These are phyloP conservation scores for Acanthosepion esculentum DNA, from an alignment of 2,888 invertebrate species.

Conservation along the genomic window DNA sequence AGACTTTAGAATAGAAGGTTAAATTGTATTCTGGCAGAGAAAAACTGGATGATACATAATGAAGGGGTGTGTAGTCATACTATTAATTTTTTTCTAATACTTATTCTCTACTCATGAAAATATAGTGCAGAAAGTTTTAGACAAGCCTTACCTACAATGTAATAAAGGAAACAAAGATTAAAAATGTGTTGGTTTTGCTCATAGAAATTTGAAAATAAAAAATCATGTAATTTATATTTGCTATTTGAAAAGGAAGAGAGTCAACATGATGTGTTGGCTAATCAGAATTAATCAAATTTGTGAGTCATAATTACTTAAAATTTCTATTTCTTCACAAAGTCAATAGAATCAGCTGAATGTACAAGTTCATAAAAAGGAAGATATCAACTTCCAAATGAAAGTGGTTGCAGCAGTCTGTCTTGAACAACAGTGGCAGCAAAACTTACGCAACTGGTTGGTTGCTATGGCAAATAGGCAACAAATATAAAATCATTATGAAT, in stretches of 20 bases:
- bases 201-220: not conserved
- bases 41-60: too few relatives aligned
- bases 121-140: not conserved
- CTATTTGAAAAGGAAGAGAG: not conserved
- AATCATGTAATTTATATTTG: not conserved
- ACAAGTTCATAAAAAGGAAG: not conserved
- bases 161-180: not conserved
- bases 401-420: not conserved
- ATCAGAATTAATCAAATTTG: not conserved
- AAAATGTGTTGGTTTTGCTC: not conserved
- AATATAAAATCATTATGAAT: not conserved
- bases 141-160: not conserved
- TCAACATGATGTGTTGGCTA: not conserved
- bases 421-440: not conserved
- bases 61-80: too few relatives aligned
- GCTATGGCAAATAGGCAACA: not conserved
- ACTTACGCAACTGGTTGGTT: not conserved
- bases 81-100: not conserved
- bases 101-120: not conserved
- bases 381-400: not conserved
- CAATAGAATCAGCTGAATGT: slow-evolving; percentile 1
- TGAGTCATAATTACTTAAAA: not conserved
- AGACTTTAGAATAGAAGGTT: too few relatives aligned
- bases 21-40: too few relatives aligned
- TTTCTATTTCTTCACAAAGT: not conserved